Base-by-base conservation (phyloP, 2,888 invertebrate genomes). In the Ophonus ardosiacus region DNA sequence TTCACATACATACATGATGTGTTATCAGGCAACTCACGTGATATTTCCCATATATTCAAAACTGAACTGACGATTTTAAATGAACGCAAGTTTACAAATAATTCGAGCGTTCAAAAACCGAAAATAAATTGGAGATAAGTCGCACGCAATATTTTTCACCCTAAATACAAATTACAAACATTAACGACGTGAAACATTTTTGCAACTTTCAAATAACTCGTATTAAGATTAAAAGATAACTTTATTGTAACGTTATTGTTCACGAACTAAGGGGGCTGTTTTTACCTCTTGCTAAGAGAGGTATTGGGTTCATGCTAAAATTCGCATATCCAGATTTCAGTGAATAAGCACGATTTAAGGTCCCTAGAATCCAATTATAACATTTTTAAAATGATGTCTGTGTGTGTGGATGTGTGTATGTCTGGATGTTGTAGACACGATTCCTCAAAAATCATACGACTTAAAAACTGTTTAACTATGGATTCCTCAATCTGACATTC, bases 41-140 rank as follows among this genome's bases (percentile, higher is more conserved):
- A 74, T 74, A 74, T 43, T 74, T 74, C 71, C 71, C 71, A 74
- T 74, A 68, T 68, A 74, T 74, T 43, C 71, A 74, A 74, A 74
- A 74, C 71, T 74, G 71, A 74, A 74, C 71, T 74, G 71, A 74
- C 71, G 17, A 74, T 74, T 74, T 74, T 43, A 74, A 74, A 74
- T 74, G 71, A 74, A 74, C 71, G 18, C 71, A 74, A 74, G 17
- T 74, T 74, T 74, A 18, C 51, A 74, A 74, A 74, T 74, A 74
- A 74, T 74, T 43, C 71, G 43, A 40, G 40, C 71, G 71, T 74
- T 74, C 68, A 74, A 74, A 74, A 74, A 74, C 40, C n/a, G 15
- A 68, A 68, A 68, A 74, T 74, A 68, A 68, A 31, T 63, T 63
- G 13, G 15, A 31, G 71, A 74, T 74, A 74, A 74, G 71, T 43